phyloP scores from a whole-genome alignment of 2,113 vertebrate species.

The Ctenodactylus gundi region DNA sequence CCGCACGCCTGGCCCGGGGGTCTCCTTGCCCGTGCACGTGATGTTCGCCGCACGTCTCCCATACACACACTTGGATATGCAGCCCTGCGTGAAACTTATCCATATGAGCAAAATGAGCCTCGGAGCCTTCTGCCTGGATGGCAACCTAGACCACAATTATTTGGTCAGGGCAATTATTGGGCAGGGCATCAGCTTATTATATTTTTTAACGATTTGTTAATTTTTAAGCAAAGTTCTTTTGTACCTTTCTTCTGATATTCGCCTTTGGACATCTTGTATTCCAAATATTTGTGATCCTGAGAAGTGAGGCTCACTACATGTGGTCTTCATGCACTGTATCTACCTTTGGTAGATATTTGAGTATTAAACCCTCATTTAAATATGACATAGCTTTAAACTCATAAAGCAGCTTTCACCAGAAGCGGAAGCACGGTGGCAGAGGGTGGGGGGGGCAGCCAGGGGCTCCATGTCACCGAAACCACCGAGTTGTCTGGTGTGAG shows the following conservation, averaged over 20 bases:
- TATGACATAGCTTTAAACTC: conserved; percentile 26
- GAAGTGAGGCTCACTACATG: conserved; percentile 35
- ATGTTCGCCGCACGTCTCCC: background rate
- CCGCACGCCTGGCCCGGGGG: background rate
- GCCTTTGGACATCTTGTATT: conserved; percentile 26
- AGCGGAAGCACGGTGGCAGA: too few relatives aligned
- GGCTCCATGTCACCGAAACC: background rate
- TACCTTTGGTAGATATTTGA: conserved; percentile 40
- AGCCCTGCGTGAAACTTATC: background rate
- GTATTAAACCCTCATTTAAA: conserved; percentile 19
- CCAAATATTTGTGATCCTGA: conserved; percentile 23
- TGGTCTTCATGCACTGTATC: conserved; percentile 23
- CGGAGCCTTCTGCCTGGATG: background rate
- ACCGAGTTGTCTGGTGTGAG: background rate
- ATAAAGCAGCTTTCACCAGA: background rate
- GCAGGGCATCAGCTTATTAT: background rate
- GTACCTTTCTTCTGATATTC: conserved; percentile 33
- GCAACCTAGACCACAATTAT: background rate
- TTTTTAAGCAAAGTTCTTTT: conserved; percentile 61
- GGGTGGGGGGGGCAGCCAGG: background rate
- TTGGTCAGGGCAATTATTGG: conserved; percentile 44
- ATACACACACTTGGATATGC: background rate
- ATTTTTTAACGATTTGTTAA: background rate
- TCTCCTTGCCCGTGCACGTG: background rate
- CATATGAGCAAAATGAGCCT: background rate